Evolutionary conservation across 2,113 vertebrate species (phyloP), one percentile per base, ranked within the genome.

Genomic region (Dasyurus viverrinus): DNA sequence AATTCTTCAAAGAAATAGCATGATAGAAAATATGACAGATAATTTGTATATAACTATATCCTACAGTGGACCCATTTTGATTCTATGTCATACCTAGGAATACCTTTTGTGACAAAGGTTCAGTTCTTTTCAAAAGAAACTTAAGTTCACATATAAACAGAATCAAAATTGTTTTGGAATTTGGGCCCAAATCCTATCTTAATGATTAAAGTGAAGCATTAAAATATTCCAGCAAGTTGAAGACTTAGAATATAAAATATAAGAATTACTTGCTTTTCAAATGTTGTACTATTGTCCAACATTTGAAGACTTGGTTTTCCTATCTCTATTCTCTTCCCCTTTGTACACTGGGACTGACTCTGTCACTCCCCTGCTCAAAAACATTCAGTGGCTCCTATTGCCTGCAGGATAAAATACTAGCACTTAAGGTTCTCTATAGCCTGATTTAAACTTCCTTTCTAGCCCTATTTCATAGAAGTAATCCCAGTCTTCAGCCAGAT

Each of bases 121-220:
- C 89, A 94, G 27, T 9, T 95, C 53, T 68, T 95, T 96, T 48
- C 89, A 55, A 95, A 96, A 95, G 30, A 94, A 94, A 42, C 19
- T 2, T 2, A 93, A 22, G 90, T 92, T 93, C 93, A 95, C 91
- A n/a, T 91, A 92, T 50, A 92, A 95, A 48, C 92, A 14, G 46
- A 90, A 50, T 93, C 68, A 93, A n/a, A 53, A 47, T 92, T 93
- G 76, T 92, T 92, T 95, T 95, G 53, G 47, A 95, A 93, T 60
- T 54, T 42, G 27, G 7, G 27, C 42, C 54, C 48, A 93, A 94
- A 94, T 97, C 89, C 10, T 90, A 94, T 97, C 89, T 9, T 90
- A 48, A 93, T 57, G 94, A 90, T 92, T 94, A 92, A 95, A 96
- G 46, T 76, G 22, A 95, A 97, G 46, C 0, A 92, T 94, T 26